Conservation (phyloP, 1,140 invertebrate species). For the Dysdera silvatica region DNA sequence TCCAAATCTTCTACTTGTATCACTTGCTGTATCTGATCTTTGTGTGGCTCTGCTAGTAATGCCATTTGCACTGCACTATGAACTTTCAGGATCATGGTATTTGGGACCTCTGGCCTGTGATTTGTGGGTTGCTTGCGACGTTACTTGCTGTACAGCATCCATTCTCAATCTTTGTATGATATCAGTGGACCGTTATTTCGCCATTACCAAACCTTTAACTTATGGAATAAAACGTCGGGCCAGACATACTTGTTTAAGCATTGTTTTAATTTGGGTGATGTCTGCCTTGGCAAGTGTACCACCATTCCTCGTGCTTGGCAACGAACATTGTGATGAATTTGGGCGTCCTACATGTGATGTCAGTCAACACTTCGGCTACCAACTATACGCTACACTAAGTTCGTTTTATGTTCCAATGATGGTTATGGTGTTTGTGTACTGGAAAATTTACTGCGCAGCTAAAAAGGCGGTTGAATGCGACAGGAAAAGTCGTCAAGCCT, state of each 20-base stretch:
- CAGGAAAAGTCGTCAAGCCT: slow-evolving; percentile 11
- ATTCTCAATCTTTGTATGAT: slow-evolving; percentile 79
- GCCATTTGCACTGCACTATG: slow-evolving; percentile 70
- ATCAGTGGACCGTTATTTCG: slow-evolving; percentile 80
- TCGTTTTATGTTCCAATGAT: slow-evolving; percentile 94
- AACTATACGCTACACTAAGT: slow-evolving; percentile 81
- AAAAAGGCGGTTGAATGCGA: slow-evolving; percentile 37
- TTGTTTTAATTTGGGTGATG: slow-evolving; percentile 82
- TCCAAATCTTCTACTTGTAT: slow-evolving; percentile 79
- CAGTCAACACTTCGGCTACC: slow-evolving; percentile 52
- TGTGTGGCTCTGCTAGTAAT: slow-evolving; percentile 67
- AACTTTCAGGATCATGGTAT: slow-evolving; percentile 71
- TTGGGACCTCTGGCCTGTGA: slow-evolving; percentile 76
- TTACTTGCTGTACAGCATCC: slow-evolving; percentile 93
- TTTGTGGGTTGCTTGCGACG: slow-evolving; percentile 71
- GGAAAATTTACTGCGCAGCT: slow-evolving; percentile 86
- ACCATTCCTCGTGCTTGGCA: slow-evolving; percentile 71
- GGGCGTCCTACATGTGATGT: slow-evolving; percentile 34
- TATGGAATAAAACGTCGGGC: slow-evolving; percentile 87
- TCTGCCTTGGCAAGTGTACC: slow-evolving; percentile 75
- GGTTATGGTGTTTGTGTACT: slow-evolving; percentile 94
- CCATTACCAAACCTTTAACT: slow-evolving; percentile 83
- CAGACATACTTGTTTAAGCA: slow-evolving; percentile 73
- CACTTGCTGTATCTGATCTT: slow-evolving; percentile 66
- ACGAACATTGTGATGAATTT: slow-evolving; percentile 51